Evolutionary conservation across 2,113 vertebrate species (phyloP).

Genomic region (Stegostoma tigrinum): DNA sequence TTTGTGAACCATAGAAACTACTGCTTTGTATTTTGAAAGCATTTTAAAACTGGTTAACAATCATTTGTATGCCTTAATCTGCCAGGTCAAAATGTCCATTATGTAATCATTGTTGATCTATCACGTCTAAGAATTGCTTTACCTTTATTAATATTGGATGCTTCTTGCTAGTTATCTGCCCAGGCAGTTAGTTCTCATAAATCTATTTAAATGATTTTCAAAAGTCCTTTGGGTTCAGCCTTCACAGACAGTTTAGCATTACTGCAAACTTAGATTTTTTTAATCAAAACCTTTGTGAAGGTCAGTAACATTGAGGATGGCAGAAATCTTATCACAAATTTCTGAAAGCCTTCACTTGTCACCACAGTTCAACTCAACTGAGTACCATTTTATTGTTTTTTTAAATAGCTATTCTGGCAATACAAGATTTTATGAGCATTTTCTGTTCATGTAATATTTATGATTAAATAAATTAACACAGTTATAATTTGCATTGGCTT

Average conservation of each 20-base stretch:
- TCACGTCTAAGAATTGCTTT: not conserved
- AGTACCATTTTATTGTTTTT: not conserved
- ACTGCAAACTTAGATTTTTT: not conserved
- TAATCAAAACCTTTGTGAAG: not conserved
- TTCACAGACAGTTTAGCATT: not conserved
- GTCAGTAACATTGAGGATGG: not conserved
- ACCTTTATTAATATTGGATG: not conserved
- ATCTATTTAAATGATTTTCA: not conserved
- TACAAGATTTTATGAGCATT: not conserved
- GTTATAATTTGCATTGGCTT: not conserved
- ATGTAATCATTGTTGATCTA: not conserved
- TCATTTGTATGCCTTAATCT: not conserved
- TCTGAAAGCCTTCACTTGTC: not conserved
- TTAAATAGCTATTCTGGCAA: not conserved
- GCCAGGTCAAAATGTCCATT: not conserved
- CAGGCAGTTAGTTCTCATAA: not conserved
- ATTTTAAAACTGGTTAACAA: not conserved
- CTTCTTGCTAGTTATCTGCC: not conserved
- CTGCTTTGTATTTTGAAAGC: not conserved
- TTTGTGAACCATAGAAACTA: not conserved
- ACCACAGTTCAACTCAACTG: not conserved
- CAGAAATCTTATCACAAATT: not conserved
- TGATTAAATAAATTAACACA: not conserved
- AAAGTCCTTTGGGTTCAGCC: not conserved
- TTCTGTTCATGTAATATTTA: not conserved